These are phyloP conservation scores for Zaprionus lineosus DNA, from an alignment of 2,888 invertebrate species.

Conservation along the genomic window DNA sequence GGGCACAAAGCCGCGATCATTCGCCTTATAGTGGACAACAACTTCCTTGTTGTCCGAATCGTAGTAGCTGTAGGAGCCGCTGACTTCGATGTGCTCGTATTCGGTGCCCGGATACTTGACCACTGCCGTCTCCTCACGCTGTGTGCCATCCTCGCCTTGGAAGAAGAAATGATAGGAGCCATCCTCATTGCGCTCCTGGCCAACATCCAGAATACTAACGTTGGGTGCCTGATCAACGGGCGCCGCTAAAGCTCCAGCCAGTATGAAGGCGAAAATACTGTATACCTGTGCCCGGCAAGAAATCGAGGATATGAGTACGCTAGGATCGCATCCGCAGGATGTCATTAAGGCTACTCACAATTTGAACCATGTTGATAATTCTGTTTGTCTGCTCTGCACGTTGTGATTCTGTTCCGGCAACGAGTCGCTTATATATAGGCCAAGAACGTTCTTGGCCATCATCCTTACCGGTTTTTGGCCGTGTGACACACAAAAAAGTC, in stretches of 20 bases:
- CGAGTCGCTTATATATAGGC: conserved; percentile 59
- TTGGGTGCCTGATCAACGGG: conserved; percentile 54
- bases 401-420: conserved; percentile 39
- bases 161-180: conserved; percentile 80
- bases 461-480: conserved; percentile 59
- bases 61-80: conserved; percentile 79
- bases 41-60: conserved; percentile 79
- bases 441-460: conserved; percentile 42
- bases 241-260: conserved; percentile 51
- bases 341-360: conserved; percentile 56
- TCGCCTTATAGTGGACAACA: conserved; percentile 80
- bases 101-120: conserved; percentile 74
- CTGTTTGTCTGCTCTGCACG: conserved; percentile 25
- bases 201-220: conserved; percentile 78
- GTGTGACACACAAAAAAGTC: conserved; percentile 44
- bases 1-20: conserved; percentile 81
- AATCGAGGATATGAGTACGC: neutral
- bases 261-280: conserved; percentile 38
- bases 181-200: conserved; percentile 71
- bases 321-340: neutral
- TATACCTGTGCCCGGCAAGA: conserved; percentile 36
- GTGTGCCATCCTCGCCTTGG: conserved; percentile 78
- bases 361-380: conserved; percentile 66
- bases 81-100: conserved; percentile 72
- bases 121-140: conserved; percentile 78